Evolutionary conservation across 2,888 invertebrate species (phyloP), one percentile per base, ranked within the genome.

Genomic region (Rhynchonema sp.): DNA sequence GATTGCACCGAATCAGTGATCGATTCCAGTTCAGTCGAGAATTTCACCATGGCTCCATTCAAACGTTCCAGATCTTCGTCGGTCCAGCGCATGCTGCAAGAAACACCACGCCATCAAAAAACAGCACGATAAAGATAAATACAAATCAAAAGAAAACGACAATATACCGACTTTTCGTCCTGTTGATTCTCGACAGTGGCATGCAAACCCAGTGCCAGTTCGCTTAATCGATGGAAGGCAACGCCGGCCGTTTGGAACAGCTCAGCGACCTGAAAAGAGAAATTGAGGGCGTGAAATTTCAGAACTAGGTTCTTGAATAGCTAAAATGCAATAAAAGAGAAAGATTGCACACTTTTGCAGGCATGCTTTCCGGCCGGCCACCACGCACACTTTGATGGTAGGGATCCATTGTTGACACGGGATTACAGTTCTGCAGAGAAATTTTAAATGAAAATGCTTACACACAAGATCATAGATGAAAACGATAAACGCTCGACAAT

Each of bases 191-290:
- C 59, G 30, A 22, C 49, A 22, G 46, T 27, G 9, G 60, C n/a
- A 52, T 68, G 65, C 55, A 69, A 58, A 56, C 67, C 65, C 9
- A 70, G 61, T 1, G 69, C 68, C 25, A 70, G 60, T 57, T 70
- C 70, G 23, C 69, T 69, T 22, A 70, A 60, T 59, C 67, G 66
- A 55, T 70, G 69, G 60, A 70, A 70, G 17, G 70, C 69, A 56
- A 67, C 66, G 3, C 69, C 67, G 23, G 70, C 70, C 0, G 69
- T 68, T 20, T 68, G 63, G 58, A 70, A 70, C 9, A 69, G 66
- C 61, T 70, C 70, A 1, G 69, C 68, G 9, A 68, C 66, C 66
- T 66, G 49, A 28, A 59, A 28, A 49, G 17, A n/a, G n/a, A n/a
- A n/a, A n/a, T n/a, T n/a, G n/a, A n/a, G n/a, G n/a, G n/a, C n/a